phyloP scores from a whole-genome alignment of 1,140 invertebrate species.

The Leptopilina boulardi region DNA sequence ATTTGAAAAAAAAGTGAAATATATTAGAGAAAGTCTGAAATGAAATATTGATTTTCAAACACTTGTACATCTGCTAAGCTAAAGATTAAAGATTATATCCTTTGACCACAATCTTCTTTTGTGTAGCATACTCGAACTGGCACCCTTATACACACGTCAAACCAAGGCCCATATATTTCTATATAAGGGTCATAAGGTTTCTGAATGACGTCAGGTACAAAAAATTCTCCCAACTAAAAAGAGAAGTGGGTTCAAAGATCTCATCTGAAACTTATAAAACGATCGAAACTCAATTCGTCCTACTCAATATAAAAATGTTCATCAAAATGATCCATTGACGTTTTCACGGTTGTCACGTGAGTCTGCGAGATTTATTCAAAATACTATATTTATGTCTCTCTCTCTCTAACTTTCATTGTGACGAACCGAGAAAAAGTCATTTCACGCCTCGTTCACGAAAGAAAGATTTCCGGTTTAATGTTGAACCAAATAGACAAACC shows the following conservation, averaged over 20 bases:
- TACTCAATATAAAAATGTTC: neutral
- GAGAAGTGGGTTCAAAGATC: constrained; percentile 14
- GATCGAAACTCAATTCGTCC: constrained; percentile 26
- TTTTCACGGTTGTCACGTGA: constrained; percentile 13
- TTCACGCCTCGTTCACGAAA: constrained; percentile 48
- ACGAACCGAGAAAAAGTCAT: constrained; percentile 34
- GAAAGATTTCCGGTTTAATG: constrained; percentile 10
- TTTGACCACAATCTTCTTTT: constrained; percentile 1
- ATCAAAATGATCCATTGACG: constrained; percentile 15
- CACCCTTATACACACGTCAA: constrained; percentile 3
- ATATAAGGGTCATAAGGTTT: constrained; percentile 9
- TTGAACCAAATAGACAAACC: neutral
- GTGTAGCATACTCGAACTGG: neutral
- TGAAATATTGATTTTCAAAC: neutral
- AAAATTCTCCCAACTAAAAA: neutral
- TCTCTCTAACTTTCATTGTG: constrained; percentile 2
- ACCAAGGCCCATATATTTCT: constrained; percentile 19
- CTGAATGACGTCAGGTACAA: constrained; percentile 2
- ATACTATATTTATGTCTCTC: neutral
- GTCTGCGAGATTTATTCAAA: constrained; percentile 39
- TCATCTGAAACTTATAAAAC: neutral
- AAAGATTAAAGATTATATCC: constrained; percentile 22
- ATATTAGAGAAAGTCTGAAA: neutral
- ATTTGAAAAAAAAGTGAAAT: too few species aligned
- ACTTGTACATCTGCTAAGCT: constrained; percentile 1